Evolutionary conservation across 2,888 invertebrate genomes (phyloP), one percentile per base, ranked within the genome.

Genomic region (Cyaniris semiargus): DNA sequence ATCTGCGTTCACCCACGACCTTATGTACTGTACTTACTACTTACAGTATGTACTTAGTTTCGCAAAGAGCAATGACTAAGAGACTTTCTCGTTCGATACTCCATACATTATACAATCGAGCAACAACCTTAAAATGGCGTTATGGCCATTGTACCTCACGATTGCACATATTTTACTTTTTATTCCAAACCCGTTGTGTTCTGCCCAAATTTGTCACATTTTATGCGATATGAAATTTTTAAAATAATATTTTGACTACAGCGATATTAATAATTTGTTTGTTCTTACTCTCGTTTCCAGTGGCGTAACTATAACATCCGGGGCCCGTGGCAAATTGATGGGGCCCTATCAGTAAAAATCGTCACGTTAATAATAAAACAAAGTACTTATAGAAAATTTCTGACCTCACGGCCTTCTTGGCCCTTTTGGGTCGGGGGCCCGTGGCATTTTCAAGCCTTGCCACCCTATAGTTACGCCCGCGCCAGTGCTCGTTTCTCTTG

Each of bases 51-150:
- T 58, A 58, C 71, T 76, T 58, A 60, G 78, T 79, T 78, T 79
- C 78, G 78, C 79, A 81, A 81, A 80, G 78, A 78, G 78, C 77
- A 77, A 76, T 81, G 80, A 80, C 78, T 81, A 78, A 80, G 79
- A 76, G 79, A 80, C 80, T 81, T 80, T 81, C 81, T 77, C 81
- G 58, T 53, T 77, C 79, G 75, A 78, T 71, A 76, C 77, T 71
- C 79, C 80, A 79, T 78, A 74, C 44, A n/a, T 77, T 58, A 44
- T 77, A 56, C 76, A 66, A 44, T 48, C 27, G 60, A 44, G 23
- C 60, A 27, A 23, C 13, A 66, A 66, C 66, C 27, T 31, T 58
- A 76, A 79, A 80, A 78, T 78, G 77, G 78, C 76, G 70, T 5
- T 70, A n/a, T 23, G 44, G 48, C 23, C 6, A 66, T 13, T 27